Evolutionary conservation across 2,113 vertebrate genomes (phyloP).

Genomic region (Scomber colias): DNA sequence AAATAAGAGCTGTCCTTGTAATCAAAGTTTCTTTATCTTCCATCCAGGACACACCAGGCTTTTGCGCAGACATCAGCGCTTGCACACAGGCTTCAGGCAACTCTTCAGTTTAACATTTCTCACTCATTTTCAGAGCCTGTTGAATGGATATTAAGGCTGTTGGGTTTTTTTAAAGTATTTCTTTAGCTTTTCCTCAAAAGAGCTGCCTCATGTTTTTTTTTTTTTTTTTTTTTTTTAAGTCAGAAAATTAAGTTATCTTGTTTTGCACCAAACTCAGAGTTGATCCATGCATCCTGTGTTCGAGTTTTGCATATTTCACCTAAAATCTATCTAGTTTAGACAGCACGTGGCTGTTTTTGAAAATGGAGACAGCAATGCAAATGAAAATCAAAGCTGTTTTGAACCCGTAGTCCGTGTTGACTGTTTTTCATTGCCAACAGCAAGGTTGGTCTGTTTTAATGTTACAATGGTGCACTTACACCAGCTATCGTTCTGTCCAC

Average conservation of each 20-base stretch:
- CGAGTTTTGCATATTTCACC: neutral
- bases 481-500: conserved; percentile 57
- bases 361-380: neutral
- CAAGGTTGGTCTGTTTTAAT: conserved; percentile 9
- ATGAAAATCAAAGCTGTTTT: conserved; percentile 27
- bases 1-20: neutral
- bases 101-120: conserved; percentile 55
- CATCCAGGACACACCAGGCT: conserved; percentile 68
- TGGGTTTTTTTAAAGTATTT: conserved; percentile 32
- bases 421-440: conserved; percentile 25
- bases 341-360: neutral
- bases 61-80: conserved; percentile 74
- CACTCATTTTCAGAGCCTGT: conserved; percentile 49
- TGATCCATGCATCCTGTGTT: neutral
- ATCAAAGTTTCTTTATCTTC: conserved; percentile 8
- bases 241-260: conserved; percentile 21
- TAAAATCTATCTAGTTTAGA: neutral
- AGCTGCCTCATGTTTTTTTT: conserved; percentile 33
- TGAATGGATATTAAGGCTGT: conserved; percentile 41
- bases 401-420: conserved; percentile 18
- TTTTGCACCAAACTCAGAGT: conserved; percentile 61
- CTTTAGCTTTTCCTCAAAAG: conserved; percentile 26
- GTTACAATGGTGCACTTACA: conserved; percentile 45
- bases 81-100: conserved; percentile 71
- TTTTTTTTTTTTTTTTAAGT: neutral